Evolutionary conservation across 2,797 vertebrate species (phyloP).

Genomic region (Helarctos malayanus): DNA sequence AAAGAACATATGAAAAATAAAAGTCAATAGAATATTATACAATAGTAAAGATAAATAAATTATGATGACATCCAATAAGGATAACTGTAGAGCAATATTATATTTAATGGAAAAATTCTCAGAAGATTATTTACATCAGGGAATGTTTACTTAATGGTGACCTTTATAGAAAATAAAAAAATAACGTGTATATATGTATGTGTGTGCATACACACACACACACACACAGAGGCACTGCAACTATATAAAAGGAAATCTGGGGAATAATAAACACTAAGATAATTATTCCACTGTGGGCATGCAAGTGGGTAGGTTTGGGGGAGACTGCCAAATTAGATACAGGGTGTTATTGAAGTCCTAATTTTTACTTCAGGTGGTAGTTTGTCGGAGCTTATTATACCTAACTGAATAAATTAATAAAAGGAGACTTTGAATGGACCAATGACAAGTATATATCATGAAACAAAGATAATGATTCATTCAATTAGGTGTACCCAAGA

Average conservation of each 20-base stretch:
- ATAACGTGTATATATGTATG: not conserved
- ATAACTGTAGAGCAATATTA: not conserved
- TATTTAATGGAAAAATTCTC: not conserved
- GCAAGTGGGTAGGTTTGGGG: not conserved
- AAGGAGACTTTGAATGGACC: not conserved
- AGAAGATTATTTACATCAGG: not conserved
- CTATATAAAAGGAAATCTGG: not conserved
- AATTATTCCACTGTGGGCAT: not conserved
- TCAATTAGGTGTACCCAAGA: not conserved
- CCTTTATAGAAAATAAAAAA: not conserved
- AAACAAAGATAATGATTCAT: not conserved
- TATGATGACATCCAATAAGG: not conserved
- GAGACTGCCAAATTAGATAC: not conserved
- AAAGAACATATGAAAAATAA: not conserved
- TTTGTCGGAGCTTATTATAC: not conserved
- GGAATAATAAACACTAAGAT: not conserved
- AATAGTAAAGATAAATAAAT: not conserved
- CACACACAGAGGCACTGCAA: not conserved
- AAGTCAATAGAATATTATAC: not conserved
- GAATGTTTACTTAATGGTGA: not conserved
- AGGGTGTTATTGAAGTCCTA: not conserved
- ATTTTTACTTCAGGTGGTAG: not conserved
- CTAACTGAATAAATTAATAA: not conserved
- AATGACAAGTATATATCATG: not conserved
- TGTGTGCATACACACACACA: not conserved